phyloP scores from a whole-genome alignment of 2,113 vertebrate genomes.

The Crypturellus undulatus region DNA sequence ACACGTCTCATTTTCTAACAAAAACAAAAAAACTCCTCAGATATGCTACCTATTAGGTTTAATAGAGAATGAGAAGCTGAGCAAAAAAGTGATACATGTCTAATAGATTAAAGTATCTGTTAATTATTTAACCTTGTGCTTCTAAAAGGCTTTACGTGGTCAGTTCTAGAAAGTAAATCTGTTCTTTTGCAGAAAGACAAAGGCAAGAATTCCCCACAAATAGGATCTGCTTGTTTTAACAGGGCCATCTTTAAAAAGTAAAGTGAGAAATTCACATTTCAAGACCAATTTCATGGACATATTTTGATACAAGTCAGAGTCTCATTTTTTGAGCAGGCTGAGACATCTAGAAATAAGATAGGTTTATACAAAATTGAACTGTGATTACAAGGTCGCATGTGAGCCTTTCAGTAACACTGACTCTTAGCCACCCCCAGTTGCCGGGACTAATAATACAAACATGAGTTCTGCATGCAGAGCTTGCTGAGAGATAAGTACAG shows the following conservation, averaged over 20 bases:
- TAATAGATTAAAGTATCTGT: background rate
- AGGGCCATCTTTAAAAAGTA: background rate
- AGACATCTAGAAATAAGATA: background rate
- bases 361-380: background rate
- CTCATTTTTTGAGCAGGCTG: background rate
- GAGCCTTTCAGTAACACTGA: background rate
- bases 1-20: background rate
- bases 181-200: background rate
- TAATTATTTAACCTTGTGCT: background rate
- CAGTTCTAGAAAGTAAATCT: background rate
- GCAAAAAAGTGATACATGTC: background rate
- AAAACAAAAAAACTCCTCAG: background rate
- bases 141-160: background rate
- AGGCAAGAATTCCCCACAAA: background rate
- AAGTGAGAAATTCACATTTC: background rate
- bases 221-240: background rate
- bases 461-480: background rate
- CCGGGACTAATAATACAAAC: background rate
- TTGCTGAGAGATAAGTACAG: background rate
- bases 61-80: background rate
- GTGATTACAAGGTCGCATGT: background rate
- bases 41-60: background rate
- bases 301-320: background rate
- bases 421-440: background rate
- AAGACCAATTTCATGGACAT: background rate